phyloP scores from a whole-genome alignment of 2,797 vertebrate species.

The Eupleurogrammus muticus region DNA sequence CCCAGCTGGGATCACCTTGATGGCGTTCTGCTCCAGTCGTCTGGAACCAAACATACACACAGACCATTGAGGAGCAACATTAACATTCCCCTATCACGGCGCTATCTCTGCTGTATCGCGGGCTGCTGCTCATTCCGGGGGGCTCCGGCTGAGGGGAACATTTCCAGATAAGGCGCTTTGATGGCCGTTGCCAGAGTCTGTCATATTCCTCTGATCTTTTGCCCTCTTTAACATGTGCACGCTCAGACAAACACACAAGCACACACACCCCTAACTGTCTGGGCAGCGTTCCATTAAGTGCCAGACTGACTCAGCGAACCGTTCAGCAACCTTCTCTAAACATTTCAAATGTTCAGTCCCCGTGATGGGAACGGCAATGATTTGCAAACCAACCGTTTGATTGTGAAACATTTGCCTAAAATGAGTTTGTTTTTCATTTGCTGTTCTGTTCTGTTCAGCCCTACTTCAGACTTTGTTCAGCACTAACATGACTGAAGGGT shows the following conservation, averaged over 20 bases:
- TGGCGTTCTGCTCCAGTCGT: slow-evolving; percentile 97
- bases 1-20: slow-evolving; percentile 96
- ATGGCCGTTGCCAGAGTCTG: slow-evolving; percentile 60
- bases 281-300: slow-evolving; percentile 61
- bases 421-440: slow-evolving; percentile 47
- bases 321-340: slow-evolving; percentile 41
- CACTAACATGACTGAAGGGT: background rate
- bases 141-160: slow-evolving; percentile 48
- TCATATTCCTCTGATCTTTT: slow-evolving; percentile 67
- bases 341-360: slow-evolving; percentile 57
- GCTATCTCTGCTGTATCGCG: slow-evolving; percentile 51
- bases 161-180: slow-evolving; percentile 75
- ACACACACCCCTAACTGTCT: slow-evolving; percentile 44
- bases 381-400: slow-evolving; percentile 56
- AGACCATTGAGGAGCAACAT: slow-evolving; percentile 67
- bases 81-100: slow-evolving; percentile 64
- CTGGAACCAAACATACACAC: slow-evolving; percentile 84
- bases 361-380: slow-evolving; percentile 47
- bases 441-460: slow-evolving; percentile 9
- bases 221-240: slow-evolving; percentile 50
- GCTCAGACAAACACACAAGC: slow-evolving; percentile 30
- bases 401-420: slow-evolving; percentile 50
- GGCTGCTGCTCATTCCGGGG: slow-evolving; percentile 48
- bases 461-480: background rate
- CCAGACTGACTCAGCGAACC: slow-evolving; percentile 35